Evolutionary conservation across 2,797 vertebrate genomes (phyloP), one percentile per base, ranked within the genome.

Genomic region (Centroberyx gerrardi): DNA sequence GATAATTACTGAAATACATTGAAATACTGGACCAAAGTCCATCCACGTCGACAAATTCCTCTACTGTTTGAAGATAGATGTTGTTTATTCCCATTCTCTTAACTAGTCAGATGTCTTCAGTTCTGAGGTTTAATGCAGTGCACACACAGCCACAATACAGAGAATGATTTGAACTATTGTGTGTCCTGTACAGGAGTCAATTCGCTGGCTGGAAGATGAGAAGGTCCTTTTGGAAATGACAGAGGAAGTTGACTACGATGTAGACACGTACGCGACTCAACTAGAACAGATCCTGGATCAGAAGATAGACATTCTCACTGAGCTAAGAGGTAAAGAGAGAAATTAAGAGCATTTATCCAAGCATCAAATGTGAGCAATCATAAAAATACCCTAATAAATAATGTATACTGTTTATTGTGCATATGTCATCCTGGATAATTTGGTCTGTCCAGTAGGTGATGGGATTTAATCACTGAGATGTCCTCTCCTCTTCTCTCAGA

Each of bases 171-270:
- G 6, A 7, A 52, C 49, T 9, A 14, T 29, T 22, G 9, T 15
- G 8, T 72, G 48, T 49, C 86, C 22, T 56, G 54, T 10, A 0
- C 91, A 99, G 98, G 97, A 99, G 91, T 98, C 98, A 0, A 98
- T 99, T 87, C 95, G 97, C 87, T 99, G 97, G 96, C 88, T 99
- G 87, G 97, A 99, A 84, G 97, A 97, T 53, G 98, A 99, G 93
- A 99, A 99, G 90, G 94, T 96, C 7, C 97, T 99, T 28, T 72
- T 99, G 71, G 97, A 99, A 69, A 99, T 99, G 98, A 97, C 98
- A 0, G 97, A 99, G 93, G 97, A 98, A 93, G 98, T 99, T 7
- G 98, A 99, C 87, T 99, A 99, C 55, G 98, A 99, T 55, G 97
- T 98, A 1, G 97, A 99, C 81, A 96, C 97, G 0, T 99, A 97